Evolutionary conservation across 2,888 invertebrate species (phyloP).

Genomic region (Pseudeuparius sepicola): DNA sequence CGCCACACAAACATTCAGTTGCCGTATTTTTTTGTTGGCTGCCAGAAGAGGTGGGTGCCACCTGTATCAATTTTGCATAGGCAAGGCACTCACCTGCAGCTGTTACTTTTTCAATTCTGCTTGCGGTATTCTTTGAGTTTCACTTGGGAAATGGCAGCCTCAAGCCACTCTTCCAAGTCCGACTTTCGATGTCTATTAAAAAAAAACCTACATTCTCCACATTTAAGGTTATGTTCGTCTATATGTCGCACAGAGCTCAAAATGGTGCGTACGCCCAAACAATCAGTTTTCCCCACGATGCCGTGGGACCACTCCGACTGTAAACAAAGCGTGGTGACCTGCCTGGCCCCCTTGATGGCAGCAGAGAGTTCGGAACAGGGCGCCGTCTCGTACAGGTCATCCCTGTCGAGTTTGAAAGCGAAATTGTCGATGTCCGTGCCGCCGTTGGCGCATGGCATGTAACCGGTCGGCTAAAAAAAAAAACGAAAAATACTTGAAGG

Average conservation of each 20-base stretch:
- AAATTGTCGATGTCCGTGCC: conserved; percentile 29
- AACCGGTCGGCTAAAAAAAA: conserved; percentile 26
- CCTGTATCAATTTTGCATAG: conserved; percentile 24
- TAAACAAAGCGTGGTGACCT: conserved; percentile 23
- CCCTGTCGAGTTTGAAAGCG: conserved; percentile 24
- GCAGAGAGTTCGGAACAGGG: conserved; percentile 28
- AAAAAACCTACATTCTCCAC: conserved; percentile 30
- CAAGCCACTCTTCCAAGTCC: conserved; percentile 24
- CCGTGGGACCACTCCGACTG: conserved; percentile 32
- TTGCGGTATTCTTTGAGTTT: conserved; percentile 29
- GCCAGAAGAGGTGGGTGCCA: conserved; percentile 31
- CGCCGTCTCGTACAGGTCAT: conserved; percentile 29
- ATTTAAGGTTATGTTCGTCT: conserved; percentile 26
- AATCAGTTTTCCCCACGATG: conserved; percentile 27
- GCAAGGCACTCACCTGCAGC: conserved; percentile 26
- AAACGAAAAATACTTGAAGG: conserved; percentile 25
- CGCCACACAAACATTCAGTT: too few relatives aligned
- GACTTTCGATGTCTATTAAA: conserved; percentile 25
- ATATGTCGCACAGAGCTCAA: conserved; percentile 27
- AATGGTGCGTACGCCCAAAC: conserved; percentile 31
- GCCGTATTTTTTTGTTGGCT: conserved; percentile 25
- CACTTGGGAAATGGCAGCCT: conserved; percentile 14
- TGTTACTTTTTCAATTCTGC: conserved; percentile 26
- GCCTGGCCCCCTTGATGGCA: conserved; percentile 23
- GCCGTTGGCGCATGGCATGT: conserved; percentile 26